Evolutionary conservation across 2,797 vertebrate genomes (phyloP).

Genomic region (Ctenosaura bakeri): DNA sequence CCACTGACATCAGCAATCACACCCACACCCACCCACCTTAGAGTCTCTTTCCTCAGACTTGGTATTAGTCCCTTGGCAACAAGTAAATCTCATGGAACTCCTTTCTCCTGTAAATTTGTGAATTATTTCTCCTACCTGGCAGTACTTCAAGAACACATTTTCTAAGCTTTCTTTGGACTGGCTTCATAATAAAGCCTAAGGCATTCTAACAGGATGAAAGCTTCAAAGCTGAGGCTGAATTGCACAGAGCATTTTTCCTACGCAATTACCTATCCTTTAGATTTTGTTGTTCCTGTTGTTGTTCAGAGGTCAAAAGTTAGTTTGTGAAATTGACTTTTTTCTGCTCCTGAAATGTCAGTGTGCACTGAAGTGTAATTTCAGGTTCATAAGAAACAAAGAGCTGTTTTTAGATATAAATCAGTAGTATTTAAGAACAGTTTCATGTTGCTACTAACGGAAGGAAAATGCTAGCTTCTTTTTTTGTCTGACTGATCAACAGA

Average conservation of each 20-base stretch:
- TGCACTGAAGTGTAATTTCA: constrained; percentile 36
- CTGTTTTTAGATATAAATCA: constrained; percentile 52
- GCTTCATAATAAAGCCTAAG: constrained; percentile 1
- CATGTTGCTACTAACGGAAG: background rate
- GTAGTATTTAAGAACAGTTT: background rate
- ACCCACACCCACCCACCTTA: background rate
- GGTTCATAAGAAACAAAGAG: constrained; percentile 20
- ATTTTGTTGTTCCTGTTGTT: constrained; percentile 16
- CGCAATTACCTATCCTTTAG: constrained; percentile 8
- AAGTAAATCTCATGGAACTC: background rate
- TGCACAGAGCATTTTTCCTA: constrained; percentile 21
- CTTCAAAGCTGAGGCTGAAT: constrained; percentile 12
- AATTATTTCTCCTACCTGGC: constrained; percentile 34
- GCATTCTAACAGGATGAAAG: constrained; percentile 38
- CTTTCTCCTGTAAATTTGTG: constrained; percentile 40
- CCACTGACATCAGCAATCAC: constrained; percentile 5
- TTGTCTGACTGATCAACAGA: constrained; percentile 14
- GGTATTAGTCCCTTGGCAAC: constrained; percentile 27
- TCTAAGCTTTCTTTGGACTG: constrained; percentile 20
- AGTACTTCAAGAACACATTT: constrained; percentile 40
- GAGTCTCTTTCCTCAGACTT: constrained; percentile 27
- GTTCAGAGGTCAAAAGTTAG: constrained; percentile 24
- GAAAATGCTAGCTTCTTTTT: background rate
- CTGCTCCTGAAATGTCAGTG: constrained; percentile 22
- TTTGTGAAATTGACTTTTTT: constrained; percentile 35